Evolutionary conservation across 2,888 invertebrate species (phyloP), one percentile per base, ranked within the genome.

Genomic region (Polydrusus tereticollis): DNA sequence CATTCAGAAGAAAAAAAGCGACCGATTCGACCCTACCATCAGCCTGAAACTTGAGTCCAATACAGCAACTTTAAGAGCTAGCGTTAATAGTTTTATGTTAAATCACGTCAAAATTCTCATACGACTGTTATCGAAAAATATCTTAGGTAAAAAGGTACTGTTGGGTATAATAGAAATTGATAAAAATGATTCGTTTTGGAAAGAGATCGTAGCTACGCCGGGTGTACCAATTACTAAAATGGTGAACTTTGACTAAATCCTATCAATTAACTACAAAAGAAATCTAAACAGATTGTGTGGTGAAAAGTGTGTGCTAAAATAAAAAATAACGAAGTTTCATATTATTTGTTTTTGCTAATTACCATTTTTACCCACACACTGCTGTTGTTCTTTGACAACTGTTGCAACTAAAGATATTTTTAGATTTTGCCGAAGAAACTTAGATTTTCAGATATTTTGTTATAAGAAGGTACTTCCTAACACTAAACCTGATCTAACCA

Each of bases 41-140:
- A 92, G 93, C n/a, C 90, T 91, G 78, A 91, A 92, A 84, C 91
- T 93, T 87, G 91, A 92, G 78, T 88, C 90, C 0, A 90, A 89
- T 77, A 87, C 89, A 6, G 88, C 92, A 0, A 90, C 89, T 20
- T 88, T 92, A 20, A 87, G 89, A 77, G 88, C 91, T 55, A 88
- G 88, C 75, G 89, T 91, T 4, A 90, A 88, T 82, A 90, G 90
- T 79, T 89, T 88, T 18, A 90, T 88, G 73, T 83, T 92, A 69
- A 88, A 87, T 76, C 88, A 90, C 82, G 88, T 91, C 74, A 90
- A 89, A 81, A 89, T 92, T 77, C 88, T 91, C 75, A 87, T 92
- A 58, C 89, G 90, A 76, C 87, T 92, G 33, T 89, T 91, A 14
- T 90, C 90, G 74, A 92, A 90, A 79, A 90, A 89, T 71, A 88